Evolutionary conservation across 2,113 vertebrate species (phyloP).

Genomic region (Dipodomys ordii): DNA sequence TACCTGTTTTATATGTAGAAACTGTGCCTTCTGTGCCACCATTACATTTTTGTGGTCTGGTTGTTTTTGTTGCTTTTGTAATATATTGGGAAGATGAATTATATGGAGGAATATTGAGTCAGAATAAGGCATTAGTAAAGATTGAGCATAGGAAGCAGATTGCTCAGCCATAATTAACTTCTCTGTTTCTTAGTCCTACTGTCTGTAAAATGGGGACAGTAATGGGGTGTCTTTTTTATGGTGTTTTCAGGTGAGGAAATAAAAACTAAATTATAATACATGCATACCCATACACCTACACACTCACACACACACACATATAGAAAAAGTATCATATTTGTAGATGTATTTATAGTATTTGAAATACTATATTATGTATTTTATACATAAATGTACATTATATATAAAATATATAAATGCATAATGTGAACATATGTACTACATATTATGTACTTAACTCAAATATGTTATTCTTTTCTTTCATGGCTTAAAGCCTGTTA

Average conservation of each 20-base stretch:
- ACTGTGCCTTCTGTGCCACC: neutral
- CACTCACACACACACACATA: neutral
- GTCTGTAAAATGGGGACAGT: neutral
- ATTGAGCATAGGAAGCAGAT: neutral
- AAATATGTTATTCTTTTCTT: neutral
- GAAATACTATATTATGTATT: neutral
- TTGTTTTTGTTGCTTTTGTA: slow-evolving; percentile 9
- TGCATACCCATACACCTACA: neutral
- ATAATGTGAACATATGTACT: neutral
- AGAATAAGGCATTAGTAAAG: neutral
- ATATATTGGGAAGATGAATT: neutral
- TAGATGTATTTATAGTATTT: neutral
- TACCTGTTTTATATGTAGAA: neutral
- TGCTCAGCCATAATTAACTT: neutral
- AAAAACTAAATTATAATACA: slow-evolving; percentile 4
- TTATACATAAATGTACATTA: neutral
- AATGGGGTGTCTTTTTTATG: neutral
- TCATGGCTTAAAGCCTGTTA: neutral
- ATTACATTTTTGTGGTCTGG: neutral
- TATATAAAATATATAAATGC: neutral
- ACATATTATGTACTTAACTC: neutral
- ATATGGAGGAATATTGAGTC: neutral
- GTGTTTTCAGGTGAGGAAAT: neutral
- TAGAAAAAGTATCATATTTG: neutral
- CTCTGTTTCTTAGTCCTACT: neutral